Percentiles rank a stretch among this genome's conserved stretches.
phyloP scores from a whole-genome alignment of 2,797 vertebrate species.

The Brotogeris chrysoptera region DNA sequence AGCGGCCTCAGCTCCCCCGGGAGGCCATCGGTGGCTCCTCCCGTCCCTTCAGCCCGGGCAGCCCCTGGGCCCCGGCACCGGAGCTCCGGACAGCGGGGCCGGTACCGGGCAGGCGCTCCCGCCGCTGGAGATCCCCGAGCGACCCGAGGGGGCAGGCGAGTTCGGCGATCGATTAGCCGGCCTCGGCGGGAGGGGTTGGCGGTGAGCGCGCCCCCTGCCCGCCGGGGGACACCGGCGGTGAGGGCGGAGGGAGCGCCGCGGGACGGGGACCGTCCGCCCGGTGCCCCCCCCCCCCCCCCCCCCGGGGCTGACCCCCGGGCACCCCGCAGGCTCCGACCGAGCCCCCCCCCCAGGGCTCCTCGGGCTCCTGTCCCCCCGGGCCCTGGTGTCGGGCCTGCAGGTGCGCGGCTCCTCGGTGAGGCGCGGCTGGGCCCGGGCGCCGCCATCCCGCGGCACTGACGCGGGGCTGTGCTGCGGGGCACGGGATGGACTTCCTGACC shows the following conservation, averaged over 20 bases:
- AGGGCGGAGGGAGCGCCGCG: too few species aligned
- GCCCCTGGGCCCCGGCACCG: not conserved
- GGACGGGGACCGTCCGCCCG: too few species aligned
- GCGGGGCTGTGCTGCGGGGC: not conserved
- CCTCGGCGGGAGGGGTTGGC: not conserved
- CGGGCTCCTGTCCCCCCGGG: too few species aligned
- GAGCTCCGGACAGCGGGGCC: too few species aligned
- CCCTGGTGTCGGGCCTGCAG: not conserved
- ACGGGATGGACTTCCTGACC: slow-evolving; percentile 89
- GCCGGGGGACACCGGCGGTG: too few species aligned
- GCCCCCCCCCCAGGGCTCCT: too few species aligned
- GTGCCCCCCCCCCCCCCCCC: too few species aligned
- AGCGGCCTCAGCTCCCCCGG: not conserved
- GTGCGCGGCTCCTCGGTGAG: not conserved
- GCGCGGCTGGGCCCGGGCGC: too few species aligned
- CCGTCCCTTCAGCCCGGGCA: not conserved
- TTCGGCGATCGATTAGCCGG: not conserved
- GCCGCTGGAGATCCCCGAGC: not conserved
- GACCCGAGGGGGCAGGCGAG: not conserved
- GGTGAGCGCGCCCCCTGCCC: not conserved
- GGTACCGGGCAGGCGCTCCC: too few species aligned
- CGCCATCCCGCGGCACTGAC: fast-evolving
- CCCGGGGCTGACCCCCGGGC: too few species aligned
- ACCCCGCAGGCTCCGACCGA: too few species aligned
- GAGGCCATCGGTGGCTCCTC: not conserved